Evolutionary conservation across 2,888 invertebrate genomes (phyloP), one percentile per base, ranked within the genome.

Genomic region (Drosophila macrospina): DNA sequence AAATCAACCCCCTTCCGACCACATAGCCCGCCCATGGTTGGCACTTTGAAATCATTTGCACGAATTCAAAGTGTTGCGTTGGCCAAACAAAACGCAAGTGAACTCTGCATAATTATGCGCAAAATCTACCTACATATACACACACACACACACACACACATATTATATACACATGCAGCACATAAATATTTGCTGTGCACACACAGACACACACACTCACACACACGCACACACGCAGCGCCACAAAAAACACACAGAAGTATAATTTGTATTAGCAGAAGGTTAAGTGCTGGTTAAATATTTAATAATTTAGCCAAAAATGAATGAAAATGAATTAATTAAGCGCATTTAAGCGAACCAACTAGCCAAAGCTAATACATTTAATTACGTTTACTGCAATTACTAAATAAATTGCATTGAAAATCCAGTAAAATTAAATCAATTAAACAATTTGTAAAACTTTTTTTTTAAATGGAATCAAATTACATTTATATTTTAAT

Each of bases 61-160:
- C 56, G 45, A 50, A 70, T 60, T 63, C 70, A 77, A 77, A 82
- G 74, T 74, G 80, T 76, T 76, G 61, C 69, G 61, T 63, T 78
- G 63, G 67, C 81, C 74, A 78, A 78, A 81, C 79, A 78, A 63
- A 81, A 72, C 69, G 60, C 65, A 81, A 75, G 72, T 67, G 66
- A 78, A 65, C 81, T 75, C 50, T 80, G 80, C 75, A 83, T 80
- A 80, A 80, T 83, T 80, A 80, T 83, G 80, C 80, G 65, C 74
- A 80, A 83, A 75, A 78, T 59, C 70, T 39, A 65, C 65, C 47
- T 30, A 57, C 34, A 69, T 28, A 28, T 5, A 0, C 6, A 28
- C 28, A 28, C 6, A 28, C 6, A 6, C 6, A 28, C 6, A 6
- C 6, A 28, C 28, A 28, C 28, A 28, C 28, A 28, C 8, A 0